These are phyloP conservation scores for Prorops nasuta DNA, from an alignment of 1,140 invertebrate genomes.

Conservation along the genomic window DNA sequence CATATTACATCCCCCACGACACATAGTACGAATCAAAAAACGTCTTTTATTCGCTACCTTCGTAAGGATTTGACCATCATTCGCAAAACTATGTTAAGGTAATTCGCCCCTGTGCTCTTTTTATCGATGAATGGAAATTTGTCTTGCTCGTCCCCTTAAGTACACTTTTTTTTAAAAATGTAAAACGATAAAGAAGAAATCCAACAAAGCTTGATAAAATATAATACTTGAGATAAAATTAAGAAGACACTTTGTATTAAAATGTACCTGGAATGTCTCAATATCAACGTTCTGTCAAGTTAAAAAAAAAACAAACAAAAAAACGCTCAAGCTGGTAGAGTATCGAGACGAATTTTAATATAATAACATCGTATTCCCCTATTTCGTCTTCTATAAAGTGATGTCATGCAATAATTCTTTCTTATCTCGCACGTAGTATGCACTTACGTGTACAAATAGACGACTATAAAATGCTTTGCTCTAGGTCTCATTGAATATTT, in stretches of 20 bases:
- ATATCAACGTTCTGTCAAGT: conserved; percentile 12
- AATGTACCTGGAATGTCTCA: conserved; percentile 31
- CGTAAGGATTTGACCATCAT: too few species aligned
- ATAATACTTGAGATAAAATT: too few species aligned
- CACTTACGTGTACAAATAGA: conserved; percentile 29
- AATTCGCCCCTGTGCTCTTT: too few species aligned
- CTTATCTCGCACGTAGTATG: conserved; percentile 6
- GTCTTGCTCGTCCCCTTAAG: too few species aligned
- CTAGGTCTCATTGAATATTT: conserved; percentile 33
- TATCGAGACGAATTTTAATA: conserved; percentile 12
- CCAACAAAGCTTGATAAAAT: conserved; percentile 15
- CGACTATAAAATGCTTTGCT: conserved; percentile 36
- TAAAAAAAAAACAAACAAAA: too few species aligned
- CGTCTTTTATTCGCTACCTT: not conserved
- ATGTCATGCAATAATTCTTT: conserved; percentile 17
- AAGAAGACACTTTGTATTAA: conserved; percentile 5
- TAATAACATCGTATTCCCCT: conserved; percentile 10
- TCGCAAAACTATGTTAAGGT: too few species aligned
- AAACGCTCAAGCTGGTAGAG: conserved; percentile 16
- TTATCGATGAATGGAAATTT: too few species aligned
- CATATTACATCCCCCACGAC: not conserved
- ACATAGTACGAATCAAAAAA: not conserved
- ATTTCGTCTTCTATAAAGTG: conserved; percentile 13
- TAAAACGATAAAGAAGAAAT: not conserved
- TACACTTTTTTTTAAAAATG: too few species aligned